Percentiles rank a stretch among this genome's conserved stretches.
Evolutionary conservation across 2,888 invertebrate species (phyloP).

Genomic region (Idaea biselata): DNA sequence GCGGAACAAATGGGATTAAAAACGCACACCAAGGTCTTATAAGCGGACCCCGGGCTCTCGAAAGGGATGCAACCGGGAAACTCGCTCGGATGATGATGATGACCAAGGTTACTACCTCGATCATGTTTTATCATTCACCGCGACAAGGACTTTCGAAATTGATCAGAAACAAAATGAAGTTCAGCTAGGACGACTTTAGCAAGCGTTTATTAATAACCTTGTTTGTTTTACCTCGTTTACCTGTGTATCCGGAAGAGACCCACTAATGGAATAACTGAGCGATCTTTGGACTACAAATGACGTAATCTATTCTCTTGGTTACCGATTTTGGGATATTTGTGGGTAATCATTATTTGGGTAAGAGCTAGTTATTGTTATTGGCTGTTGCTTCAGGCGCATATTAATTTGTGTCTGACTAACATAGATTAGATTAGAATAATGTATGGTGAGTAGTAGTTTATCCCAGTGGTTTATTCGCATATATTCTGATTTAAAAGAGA

Average conservation of each 20-base stretch:
- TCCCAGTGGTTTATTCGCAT: no score
- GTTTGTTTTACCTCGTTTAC: not conserved
- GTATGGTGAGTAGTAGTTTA: not conserved
- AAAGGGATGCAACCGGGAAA: no score
- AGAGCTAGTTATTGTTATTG: not conserved
- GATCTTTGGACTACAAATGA: not conserved
- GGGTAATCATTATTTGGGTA: not conserved
- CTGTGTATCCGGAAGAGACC: not conserved
- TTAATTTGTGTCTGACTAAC: not conserved
- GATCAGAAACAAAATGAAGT: no score
- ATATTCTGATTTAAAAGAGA: no score
- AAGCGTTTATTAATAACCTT: not conserved
- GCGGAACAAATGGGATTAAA: no score
- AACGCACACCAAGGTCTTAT: no score
- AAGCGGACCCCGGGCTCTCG: no score
- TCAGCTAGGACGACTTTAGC: no score
- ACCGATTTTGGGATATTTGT: not conserved
- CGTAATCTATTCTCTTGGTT: not conserved
- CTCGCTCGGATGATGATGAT: no score
- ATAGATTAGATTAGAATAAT: not conserved
- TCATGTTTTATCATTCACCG: no score
- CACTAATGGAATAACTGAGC: not conserved
- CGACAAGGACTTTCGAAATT: no score
- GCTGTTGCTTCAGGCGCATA: not conserved
- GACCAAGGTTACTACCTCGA: no score